A percentile compares a stretch with the other conserved stretches of the same genome.
Evolutionary conservation across 1,140 invertebrate species (phyloP).

Genomic region (Popillia japonica): DNA sequence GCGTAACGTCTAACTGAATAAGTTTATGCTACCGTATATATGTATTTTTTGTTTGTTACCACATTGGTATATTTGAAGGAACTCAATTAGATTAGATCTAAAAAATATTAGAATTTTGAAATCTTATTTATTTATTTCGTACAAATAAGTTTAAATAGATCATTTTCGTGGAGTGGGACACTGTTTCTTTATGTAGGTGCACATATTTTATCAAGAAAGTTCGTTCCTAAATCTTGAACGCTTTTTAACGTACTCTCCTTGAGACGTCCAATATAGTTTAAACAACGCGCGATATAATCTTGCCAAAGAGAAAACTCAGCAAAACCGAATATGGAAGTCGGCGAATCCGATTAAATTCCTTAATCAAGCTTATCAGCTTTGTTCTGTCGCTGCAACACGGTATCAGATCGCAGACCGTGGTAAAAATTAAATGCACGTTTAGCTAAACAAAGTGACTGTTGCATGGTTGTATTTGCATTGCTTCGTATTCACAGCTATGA

Average conservation of each 20-base stretch:
- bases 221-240: background rate
- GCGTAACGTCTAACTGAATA: too few species aligned
- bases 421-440: slow-evolving; percentile 38
- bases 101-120: too few species aligned
- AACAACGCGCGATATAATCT: slow-evolving; percentile 30
- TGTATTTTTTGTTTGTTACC: too few species aligned
- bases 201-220: background rate
- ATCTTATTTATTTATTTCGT: too few species aligned
- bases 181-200: too few species aligned
- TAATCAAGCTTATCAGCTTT: slow-evolving; percentile 42
- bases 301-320: background rate
- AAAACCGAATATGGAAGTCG: slow-evolving; percentile 23
- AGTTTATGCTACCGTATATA: too few species aligned
- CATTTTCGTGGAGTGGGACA: too few species aligned
- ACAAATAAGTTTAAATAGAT: too few species aligned
- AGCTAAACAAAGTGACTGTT: slow-evolving; percentile 17
- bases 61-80: too few species aligned
- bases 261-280: slow-evolving; percentile 28
- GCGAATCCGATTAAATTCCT: slow-evolving; percentile 41
- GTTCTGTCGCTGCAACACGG: slow-evolving; percentile 26
- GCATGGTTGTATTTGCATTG: slow-evolving; percentile 22
- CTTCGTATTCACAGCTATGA: slow-evolving; percentile 14
- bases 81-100: too few species aligned
- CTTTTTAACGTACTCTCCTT: slow-evolving; percentile 15
- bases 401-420: slow-evolving; percentile 29